Evolutionary conservation across 2,797 vertebrate genomes (phyloP).

Genomic region (Anguilla megastoma): DNA sequence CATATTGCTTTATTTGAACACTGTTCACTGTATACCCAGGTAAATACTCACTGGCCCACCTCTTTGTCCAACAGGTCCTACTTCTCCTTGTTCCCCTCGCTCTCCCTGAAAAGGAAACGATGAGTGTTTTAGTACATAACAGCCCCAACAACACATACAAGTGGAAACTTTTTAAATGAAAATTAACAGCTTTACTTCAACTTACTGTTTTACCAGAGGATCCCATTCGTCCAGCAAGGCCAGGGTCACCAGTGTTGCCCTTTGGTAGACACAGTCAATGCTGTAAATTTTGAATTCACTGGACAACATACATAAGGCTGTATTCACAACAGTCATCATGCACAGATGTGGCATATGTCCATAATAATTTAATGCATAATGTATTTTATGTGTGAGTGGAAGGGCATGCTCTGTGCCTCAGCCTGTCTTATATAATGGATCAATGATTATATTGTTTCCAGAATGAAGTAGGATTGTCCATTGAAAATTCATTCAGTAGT

Average conservation of each 20-base stretch:
- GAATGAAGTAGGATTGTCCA: neutral
- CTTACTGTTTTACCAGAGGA: conserved; percentile 89
- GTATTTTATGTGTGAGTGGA: neutral
- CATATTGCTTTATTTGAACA: neutral
- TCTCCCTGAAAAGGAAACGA: conserved; percentile 75
- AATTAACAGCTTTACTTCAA: conserved; percentile 19
- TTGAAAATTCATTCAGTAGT: neutral
- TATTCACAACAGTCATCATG: neutral
- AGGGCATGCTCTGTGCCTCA: neutral
- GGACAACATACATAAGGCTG: neutral
- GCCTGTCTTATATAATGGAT: neutral
- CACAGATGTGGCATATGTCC: neutral
- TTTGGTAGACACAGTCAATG: conserved; percentile 51
- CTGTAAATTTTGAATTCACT: neutral
- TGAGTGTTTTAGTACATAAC: neutral
- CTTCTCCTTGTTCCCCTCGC: conserved; percentile 85
- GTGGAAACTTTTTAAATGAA: neutral
- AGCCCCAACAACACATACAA: conserved; percentile 15
- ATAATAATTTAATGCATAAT: neutral
- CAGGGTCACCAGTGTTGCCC: conserved; percentile 80
- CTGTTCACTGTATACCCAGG: neutral
- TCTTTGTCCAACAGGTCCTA: conserved; percentile 81
- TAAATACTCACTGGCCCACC: conserved; percentile 86
- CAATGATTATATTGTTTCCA: neutral
- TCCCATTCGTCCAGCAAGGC: conserved; percentile 83